phyloP scores from a whole-genome alignment of 2,888 invertebrate species.

The Rhimphoctona megacephalus region DNA sequence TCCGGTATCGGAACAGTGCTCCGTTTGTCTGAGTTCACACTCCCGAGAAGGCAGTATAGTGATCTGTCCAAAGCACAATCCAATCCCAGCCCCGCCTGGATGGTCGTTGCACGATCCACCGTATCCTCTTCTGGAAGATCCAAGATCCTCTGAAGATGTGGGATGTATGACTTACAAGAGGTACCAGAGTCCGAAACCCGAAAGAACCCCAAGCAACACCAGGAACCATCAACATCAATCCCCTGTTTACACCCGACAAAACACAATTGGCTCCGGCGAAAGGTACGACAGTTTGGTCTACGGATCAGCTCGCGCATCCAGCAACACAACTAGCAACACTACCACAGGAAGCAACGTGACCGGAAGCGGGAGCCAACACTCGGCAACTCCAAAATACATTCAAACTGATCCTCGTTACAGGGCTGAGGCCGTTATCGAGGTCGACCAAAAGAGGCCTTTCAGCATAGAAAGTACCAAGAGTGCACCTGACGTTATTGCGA shows the following conservation, averaged over 20 bases:
- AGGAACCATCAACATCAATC: slow-evolving; percentile 42
- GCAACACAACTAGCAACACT: slow-evolving; percentile 72
- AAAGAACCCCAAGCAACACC: slow-evolving; percentile 39
- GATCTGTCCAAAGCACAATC: slow-evolving; percentile 77
- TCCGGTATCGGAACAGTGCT: slow-evolving; percentile 74
- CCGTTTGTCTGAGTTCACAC: slow-evolving; percentile 76
- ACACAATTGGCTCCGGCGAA: slow-evolving; percentile 79
- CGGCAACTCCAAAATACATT: slow-evolving; percentile 72
- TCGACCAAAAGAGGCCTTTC: slow-evolving; percentile 88
- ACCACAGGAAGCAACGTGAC: slow-evolving; percentile 72
- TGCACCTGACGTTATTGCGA: slow-evolving; percentile 95
- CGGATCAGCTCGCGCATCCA: slow-evolving; percentile 73
- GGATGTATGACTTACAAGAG: slow-evolving; percentile 78
- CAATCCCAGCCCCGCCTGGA: slow-evolving; percentile 82
- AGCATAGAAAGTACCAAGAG: slow-evolving; percentile 95
- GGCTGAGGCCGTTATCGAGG: slow-evolving; percentile 88
- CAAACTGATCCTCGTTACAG: slow-evolving; percentile 84
- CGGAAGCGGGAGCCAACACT: slow-evolving; percentile 74
- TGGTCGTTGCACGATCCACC: slow-evolving; percentile 80
- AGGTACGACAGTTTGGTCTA: slow-evolving; percentile 80
- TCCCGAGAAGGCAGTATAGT: slow-evolving; percentile 74
- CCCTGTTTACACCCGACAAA: slow-evolving; percentile 63
- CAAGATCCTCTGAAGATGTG: slow-evolving; percentile 73
- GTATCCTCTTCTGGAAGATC: slow-evolving; percentile 69
- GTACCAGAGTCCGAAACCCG: slow-evolving; percentile 79